phyloP scores from a whole-genome alignment of 2,797 vertebrate species.

The Bovichtus variegatus region DNA sequence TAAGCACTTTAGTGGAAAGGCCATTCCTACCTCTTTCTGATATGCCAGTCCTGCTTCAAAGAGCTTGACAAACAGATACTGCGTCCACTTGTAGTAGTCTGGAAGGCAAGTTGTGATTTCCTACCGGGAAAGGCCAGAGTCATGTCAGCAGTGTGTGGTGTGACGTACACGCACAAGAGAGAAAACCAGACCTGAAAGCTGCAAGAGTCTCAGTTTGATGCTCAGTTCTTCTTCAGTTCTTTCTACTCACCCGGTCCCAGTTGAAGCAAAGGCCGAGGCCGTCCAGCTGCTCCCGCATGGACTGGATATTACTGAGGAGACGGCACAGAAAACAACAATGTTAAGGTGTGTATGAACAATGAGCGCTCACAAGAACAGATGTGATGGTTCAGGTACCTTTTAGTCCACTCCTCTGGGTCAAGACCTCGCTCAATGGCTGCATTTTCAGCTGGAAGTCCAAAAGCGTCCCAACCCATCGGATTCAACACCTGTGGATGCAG shows the following conservation, averaged over 20 bases:
- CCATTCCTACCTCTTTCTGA: conserved; percentile 93
- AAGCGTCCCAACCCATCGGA: conserved; percentile 99
- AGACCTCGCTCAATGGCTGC: conserved; percentile 93
- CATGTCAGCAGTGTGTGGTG: conserved; percentile 16
- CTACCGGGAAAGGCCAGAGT: conserved; percentile 78
- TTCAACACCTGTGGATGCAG: conserved; percentile 90
- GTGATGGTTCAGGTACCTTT: conserved; percentile 80
- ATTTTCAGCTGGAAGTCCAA: conserved; percentile 97
- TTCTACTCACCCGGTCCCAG: conserved; percentile 91
- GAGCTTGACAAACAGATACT: conserved; percentile 95
- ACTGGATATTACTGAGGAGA: conserved; percentile 90
- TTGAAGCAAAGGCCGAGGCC: conserved; percentile 94
- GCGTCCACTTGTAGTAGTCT: conserved; percentile 98
- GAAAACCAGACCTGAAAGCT: not conserved
- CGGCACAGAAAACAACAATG: not conserved
- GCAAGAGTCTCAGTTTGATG: not conserved
- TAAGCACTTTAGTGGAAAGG: conserved; percentile 15
- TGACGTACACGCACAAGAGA: not conserved
- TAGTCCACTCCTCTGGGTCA: conserved; percentile 94
- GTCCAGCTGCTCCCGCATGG: conserved; percentile 94
- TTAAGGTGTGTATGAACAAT: not conserved
- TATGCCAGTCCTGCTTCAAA: conserved; percentile 94
- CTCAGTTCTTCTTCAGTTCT: conserved; percentile 3
- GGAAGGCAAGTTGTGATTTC: conserved; percentile 95
- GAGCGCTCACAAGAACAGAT: not conserved